A percentile compares a stretch with the other conserved stretches of the same genome.
phyloP scores from a whole-genome alignment of 2,888 invertebrate species.

The Operophtera brumata region DNA sequence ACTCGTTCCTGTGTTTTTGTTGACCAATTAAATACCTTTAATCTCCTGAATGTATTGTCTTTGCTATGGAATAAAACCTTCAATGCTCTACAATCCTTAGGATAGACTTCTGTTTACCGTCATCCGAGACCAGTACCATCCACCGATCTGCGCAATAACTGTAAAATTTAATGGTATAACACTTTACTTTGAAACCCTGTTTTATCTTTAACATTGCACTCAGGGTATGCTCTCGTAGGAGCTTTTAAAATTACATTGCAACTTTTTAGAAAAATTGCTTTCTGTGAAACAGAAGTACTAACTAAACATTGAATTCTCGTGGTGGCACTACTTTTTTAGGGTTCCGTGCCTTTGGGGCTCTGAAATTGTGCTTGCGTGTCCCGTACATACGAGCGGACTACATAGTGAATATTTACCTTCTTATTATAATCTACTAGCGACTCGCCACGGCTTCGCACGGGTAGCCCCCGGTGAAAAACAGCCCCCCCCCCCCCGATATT shows the following conservation, averaged over 20 bases:
- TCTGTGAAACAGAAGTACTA: neutral
- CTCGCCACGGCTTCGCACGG: no score
- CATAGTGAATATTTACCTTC: no score
- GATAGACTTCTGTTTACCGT: conserved; percentile 25
- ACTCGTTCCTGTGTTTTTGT: no score
- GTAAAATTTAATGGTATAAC: conserved; percentile 26
- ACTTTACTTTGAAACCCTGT: conserved; percentile 22
- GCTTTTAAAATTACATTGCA: conserved; percentile 19
- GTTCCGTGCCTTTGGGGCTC: no score
- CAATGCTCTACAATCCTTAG: conserved; percentile 6
- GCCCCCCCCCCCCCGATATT: no score
- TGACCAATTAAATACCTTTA: no score
- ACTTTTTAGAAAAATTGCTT: conserved; percentile 12
- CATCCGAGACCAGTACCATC: conserved; percentile 14
- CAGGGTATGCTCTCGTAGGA: conserved; percentile 3
- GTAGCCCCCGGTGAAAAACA: no score
- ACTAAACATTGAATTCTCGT: neutral
- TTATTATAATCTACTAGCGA: no score
- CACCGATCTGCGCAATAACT: conserved; percentile 27
- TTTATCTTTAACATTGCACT: conserved; percentile 25
- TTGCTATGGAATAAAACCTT: neutral
- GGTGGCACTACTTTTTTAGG: no score
- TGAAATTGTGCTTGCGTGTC: no score
- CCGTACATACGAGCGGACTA: no score
- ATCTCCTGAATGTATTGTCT: neutral